Evolutionary conservation across 2,888 invertebrate species (phyloP), one percentile per base, ranked within the genome.

Genomic region (Acleris holmiana): DNA sequence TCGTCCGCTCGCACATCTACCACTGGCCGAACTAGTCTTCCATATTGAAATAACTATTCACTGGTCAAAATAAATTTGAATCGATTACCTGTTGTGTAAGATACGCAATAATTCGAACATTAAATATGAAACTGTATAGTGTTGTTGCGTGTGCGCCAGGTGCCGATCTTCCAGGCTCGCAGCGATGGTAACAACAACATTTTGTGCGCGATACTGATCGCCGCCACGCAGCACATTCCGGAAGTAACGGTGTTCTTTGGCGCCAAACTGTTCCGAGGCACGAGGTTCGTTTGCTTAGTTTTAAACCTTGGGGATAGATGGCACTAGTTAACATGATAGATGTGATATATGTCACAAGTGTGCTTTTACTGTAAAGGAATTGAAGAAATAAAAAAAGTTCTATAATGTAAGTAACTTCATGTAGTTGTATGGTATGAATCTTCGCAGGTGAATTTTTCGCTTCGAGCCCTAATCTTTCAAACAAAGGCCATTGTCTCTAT

Each of bases 141-240:
- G 10, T 35, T 35, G 35, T 35, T 35, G 10, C 29, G 29, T 35
- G 13, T 35, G 35, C 17, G n/a, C 44, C 83, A 98, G 95, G 95
- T 99, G 68, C 98, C 99, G 1, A 96, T 99, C 69, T 98, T 98
- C 84, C 98, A 99, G 82, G 95, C 97, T 0, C 94, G 99, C 13
- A 98, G 97, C 73, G 99, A 99, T 77, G 99, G 99, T 1, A 95
- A 97, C 79, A 97, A 98, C 76, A 99, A 99, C 82, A 96, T 99
- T 71, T 91, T 98, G 17, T 95, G 97, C 0, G 97, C 99, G 0
- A 85, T 99, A 6, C 94, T 99, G 40, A 95, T 99, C 18, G 98
- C 99, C 0, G 98, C 97, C 13, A 96, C 96, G 71, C 97, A 96
- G 79, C 94, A 94, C 66, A 98, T 99, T 70, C 98, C 98, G 0